These are phyloP conservation scores for Thera britannica DNA, from an alignment of 2,888 invertebrate genomes.

Conservation along the genomic window DNA sequence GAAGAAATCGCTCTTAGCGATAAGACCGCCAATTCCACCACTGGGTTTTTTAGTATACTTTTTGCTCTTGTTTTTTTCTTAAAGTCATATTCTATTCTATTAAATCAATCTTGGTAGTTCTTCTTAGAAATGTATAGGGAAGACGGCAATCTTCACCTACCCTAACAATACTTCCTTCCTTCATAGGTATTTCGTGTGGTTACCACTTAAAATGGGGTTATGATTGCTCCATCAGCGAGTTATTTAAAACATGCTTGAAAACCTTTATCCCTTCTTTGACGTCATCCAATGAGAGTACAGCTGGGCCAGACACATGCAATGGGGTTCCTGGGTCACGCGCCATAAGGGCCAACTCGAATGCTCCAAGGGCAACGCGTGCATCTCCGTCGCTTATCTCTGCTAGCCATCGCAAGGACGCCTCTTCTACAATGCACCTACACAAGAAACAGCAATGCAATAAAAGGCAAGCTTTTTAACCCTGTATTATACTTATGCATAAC, in stretches of 20 bases:
- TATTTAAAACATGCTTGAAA: background rate
- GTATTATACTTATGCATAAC: no score
- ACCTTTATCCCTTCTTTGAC: conserved; percentile 90
- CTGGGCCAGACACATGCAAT: conserved; percentile 57
- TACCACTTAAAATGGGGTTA: no score
- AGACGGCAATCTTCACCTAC: no score
- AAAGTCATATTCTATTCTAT: no score
- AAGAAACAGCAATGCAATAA: background rate
- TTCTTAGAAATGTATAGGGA: no score
- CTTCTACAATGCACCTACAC: conserved; percentile 75
- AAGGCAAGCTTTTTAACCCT: background rate
- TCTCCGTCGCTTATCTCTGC: conserved; percentile 93
- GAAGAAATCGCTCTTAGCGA: no score
- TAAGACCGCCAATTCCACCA: no score
- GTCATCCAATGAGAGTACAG: conserved; percentile 86
- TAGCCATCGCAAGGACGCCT: conserved; percentile 87
- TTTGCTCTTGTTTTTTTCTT: no score
- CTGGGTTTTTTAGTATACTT: no score
- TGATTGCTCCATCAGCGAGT: no score
- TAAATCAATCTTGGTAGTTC: background rate
- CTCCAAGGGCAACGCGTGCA: conserved; percentile 91
- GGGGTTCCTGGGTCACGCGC: conserved; percentile 69
- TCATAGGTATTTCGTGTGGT: no score
- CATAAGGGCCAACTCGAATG: conserved; percentile 88
- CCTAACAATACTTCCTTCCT: no score